Evolutionary conservation across 1,140 invertebrate genomes (phyloP).

Genomic region (Notospermus geniculatus): DNA sequence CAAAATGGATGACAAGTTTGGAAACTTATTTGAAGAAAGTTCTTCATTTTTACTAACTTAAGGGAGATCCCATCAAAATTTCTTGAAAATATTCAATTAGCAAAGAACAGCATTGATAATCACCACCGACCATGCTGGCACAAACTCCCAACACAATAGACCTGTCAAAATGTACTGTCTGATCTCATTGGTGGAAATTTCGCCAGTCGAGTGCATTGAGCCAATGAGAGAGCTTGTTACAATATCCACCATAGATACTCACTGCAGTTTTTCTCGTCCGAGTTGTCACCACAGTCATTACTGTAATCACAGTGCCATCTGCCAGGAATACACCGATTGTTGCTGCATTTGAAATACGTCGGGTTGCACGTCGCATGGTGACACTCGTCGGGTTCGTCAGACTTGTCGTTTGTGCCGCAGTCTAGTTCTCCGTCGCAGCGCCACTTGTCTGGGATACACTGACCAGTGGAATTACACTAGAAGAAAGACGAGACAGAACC

Average conservation of each 20-base stretch:
- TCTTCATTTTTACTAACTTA: too few relatives aligned
- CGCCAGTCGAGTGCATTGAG: too few relatives aligned
- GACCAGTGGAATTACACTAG: slow-evolving; percentile 50
- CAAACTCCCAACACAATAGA: too few relatives aligned
- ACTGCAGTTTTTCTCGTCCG: slow-evolving; percentile 39
- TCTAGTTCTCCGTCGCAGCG: slow-evolving; percentile 57
- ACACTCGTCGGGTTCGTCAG: slow-evolving; percentile 30
- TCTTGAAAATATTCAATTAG: too few relatives aligned
- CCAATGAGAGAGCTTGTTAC: too few relatives aligned
- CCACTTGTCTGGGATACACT: slow-evolving; percentile 65
- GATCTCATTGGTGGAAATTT: too few relatives aligned
- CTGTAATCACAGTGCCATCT: slow-evolving; percentile 57
- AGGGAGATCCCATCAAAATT: too few relatives aligned
- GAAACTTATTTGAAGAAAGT: too few relatives aligned
- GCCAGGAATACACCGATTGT: slow-evolving; percentile 91
- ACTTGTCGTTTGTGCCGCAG: slow-evolving; percentile 28
- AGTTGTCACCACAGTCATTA: slow-evolving; percentile 38
- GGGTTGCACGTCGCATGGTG: slow-evolving; percentile 31
- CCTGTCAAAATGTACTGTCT: too few relatives aligned
- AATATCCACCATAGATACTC: slow-evolving; percentile 13
- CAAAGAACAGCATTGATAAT: too few relatives aligned
- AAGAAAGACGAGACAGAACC: slow-evolving; percentile 13
- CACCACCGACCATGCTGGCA: too few relatives aligned
- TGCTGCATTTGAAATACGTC: slow-evolving; percentile 59
- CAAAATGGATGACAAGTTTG: too few relatives aligned